Evolutionary conservation across 2,113 vertebrate genomes (phyloP), one percentile per base, ranked within the genome.

Genomic region (Panthera leo): DNA sequence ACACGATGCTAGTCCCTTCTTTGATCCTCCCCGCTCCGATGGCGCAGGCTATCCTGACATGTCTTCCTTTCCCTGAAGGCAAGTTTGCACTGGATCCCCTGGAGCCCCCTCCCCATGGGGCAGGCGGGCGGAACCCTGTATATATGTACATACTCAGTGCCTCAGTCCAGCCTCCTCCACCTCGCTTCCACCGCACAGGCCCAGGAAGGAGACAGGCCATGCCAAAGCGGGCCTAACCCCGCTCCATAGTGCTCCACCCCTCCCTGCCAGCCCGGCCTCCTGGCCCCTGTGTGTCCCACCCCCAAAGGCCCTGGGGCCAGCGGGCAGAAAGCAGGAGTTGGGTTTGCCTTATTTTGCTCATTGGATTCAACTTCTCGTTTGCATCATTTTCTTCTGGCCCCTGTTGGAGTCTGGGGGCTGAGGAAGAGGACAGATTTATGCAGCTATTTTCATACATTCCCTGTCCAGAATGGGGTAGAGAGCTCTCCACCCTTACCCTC

Each of bases 271-370:
- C 90, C 58, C 2, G 9, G 85, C 86, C 93, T 85, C 85, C 94
- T 63, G 95, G 93, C 84, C 83, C 84, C 83, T 5, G 68, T 55
- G 45, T 91, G 89, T 31, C 29, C 45, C 34, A 14, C 2, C 34
- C 42, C 29, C 58, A 63, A n/a, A 89, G 82, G 39, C 85, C 76
- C 34, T 8, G 73, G 25, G 96, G 80, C 95, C 94, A 71, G 89
- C 14, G 45, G 93, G 91, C 96, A 92, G 95, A 85, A 19, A 2
- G 97, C 95, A 97, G 96, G 98, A 98, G 97, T 90, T 98, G 96
- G 97, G 98, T 98, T 98, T 53, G 98, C 99, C 98, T 98, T 98
- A 98, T 98, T 98, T 98, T 98, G 96, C 97, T 95, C 97, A 98
- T 98, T 25, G 79, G 97, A 98, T 98, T 98, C 95, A 97, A 94